Percentiles rank a stretch among this genome's conserved stretches.
These are phyloP conservation scores for Cichladusa arquata DNA, from an alignment of 2,113 vertebrate species.

Conservation along the genomic window DNA sequence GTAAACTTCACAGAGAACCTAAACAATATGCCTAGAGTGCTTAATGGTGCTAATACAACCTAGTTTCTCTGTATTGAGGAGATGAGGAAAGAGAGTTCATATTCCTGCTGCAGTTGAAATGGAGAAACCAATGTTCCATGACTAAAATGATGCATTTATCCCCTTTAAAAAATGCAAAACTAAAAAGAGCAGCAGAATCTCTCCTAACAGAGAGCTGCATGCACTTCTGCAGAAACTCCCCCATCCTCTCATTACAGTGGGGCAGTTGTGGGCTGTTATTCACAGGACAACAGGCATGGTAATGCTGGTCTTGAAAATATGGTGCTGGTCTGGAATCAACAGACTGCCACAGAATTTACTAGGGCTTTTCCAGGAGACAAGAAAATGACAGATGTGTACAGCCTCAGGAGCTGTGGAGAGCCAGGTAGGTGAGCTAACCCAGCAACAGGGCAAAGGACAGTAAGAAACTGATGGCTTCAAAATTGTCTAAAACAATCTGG, in stretches of 20 bases:
- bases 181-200: neutral
- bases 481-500: neutral
- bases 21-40: neutral
- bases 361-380: neutral
- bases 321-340: neutral
- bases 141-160: neutral
- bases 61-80: neutral
- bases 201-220: neutral
- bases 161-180: neutral
- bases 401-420: neutral
- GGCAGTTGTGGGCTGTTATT: neutral
- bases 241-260: neutral
- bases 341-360: neutral
- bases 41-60: neutral
- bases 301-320: neutral
- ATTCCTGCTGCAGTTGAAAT: neutral
- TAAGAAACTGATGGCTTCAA: neutral
- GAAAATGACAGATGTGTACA: neutral
- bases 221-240: neutral
- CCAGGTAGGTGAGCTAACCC: neutral
- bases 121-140: neutral
- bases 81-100: neutral
- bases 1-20: neutral
- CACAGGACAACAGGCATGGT: neutral
- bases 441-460: neutral